Conservation (phyloP, 1,140 invertebrate species). For the Pararge aegeria region DNA sequence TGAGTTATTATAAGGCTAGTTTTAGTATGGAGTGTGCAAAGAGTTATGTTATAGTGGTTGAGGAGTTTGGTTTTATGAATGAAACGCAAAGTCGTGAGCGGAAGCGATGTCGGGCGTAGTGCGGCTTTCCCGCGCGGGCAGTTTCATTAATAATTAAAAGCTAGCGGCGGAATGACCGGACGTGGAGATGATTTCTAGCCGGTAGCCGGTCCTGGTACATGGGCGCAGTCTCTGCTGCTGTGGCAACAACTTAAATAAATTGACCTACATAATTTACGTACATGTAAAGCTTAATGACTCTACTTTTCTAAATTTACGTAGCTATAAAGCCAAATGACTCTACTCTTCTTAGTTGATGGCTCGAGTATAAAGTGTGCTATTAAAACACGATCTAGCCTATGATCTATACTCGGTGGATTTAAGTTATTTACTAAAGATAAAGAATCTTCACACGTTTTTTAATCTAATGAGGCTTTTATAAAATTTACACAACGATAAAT, state of each 20-base stretch:
- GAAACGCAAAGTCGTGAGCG: slow-evolving; percentile 73
- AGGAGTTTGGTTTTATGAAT: slow-evolving; percentile 69
- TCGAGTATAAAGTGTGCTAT: too few relatives aligned
- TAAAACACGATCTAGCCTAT: too few relatives aligned
- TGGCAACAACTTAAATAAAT: slow-evolving; percentile 16
- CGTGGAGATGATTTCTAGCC: slow-evolving; percentile 72
- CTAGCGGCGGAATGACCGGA: slow-evolving; percentile 72
- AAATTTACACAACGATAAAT: too few relatives aligned
- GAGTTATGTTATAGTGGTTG: slow-evolving; percentile 38
- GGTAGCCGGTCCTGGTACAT: slow-evolving; percentile 35
- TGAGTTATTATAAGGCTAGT: slow-evolving; percentile 30
- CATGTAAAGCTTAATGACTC: neutral
- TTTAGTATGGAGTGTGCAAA: slow-evolving; percentile 26
- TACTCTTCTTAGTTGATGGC: too few relatives aligned
- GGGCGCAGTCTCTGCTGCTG: slow-evolving; percentile 21
- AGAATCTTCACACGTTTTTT: too few relatives aligned
- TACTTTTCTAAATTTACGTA: neutral
- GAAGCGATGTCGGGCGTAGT: slow-evolving; percentile 69
- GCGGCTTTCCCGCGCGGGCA: slow-evolving; percentile 74
- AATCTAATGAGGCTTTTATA: too few relatives aligned
- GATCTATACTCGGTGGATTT: too few relatives aligned
- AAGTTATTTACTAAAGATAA: too few relatives aligned
- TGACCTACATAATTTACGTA: slow-evolving; percentile 14
- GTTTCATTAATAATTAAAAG: slow-evolving; percentile 79
- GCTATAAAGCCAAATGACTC: too few relatives aligned